phyloP scores from a whole-genome alignment of 2,797 vertebrate genomes.

The Falco berigora region DNA sequence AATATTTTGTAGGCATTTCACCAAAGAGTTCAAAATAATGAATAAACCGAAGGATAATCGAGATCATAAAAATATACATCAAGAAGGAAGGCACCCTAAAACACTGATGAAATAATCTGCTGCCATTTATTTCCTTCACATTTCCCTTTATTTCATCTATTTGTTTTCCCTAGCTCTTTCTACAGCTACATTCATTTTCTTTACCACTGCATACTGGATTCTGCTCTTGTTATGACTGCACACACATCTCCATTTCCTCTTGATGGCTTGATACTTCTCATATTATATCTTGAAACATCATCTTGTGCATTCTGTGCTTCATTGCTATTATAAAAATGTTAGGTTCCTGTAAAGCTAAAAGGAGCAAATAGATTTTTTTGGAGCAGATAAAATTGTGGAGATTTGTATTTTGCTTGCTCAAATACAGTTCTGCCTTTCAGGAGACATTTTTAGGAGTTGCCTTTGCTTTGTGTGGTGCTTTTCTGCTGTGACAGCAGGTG shows the following conservation, averaged over 20 bases:
- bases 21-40: neutral
- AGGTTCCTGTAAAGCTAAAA: slow-evolving; percentile 10
- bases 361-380: neutral
- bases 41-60: neutral
- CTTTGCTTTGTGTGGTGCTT: neutral
- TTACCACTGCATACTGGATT: neutral
- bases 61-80: neutral
- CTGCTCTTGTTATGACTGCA: neutral
- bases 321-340: neutral
- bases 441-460: neutral
- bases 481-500: neutral
- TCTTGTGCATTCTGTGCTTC: neutral
- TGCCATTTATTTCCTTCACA: neutral
- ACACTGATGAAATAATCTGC: neutral
- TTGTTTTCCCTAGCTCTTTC: neutral
- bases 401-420: neutral
- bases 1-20: neutral
- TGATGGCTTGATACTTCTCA: neutral
- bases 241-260: neutral
- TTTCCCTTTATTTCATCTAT: neutral
- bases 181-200: neutral
- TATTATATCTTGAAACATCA: neutral
- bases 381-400: neutral
- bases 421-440: neutral
- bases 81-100: neutral